These are phyloP conservation scores for Scolopax mira DNA, from an alignment of 2,113 vertebrate species.

Conservation along the genomic window DNA sequence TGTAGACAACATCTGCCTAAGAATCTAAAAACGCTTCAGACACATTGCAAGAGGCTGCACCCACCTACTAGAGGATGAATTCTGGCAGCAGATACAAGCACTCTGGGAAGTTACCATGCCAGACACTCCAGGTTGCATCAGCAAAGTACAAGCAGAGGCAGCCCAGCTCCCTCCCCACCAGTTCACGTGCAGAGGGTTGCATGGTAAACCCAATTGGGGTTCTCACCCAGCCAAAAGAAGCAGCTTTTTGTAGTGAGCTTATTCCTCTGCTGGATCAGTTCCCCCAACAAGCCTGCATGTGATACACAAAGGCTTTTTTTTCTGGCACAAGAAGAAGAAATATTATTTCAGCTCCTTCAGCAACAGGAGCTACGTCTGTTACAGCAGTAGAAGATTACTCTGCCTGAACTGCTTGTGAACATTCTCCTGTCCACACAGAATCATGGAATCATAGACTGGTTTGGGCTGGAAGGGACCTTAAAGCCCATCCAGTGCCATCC, in stretches of 20 bases:
- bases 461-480: no score
- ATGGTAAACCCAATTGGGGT: not conserved
- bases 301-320: not conserved
- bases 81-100: not conserved
- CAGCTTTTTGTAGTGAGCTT: not conserved
- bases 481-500: no score
- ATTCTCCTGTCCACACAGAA: not conserved
- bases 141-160: not conserved
- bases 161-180: not conserved
- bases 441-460: not conserved
- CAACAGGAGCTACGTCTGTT: not conserved
- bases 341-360: not conserved
- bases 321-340: not conserved
- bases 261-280: not conserved
- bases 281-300: not conserved
- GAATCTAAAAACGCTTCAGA: not conserved
- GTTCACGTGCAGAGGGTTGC: not conserved
- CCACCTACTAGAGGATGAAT: not conserved
- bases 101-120: not conserved
- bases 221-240: not conserved
- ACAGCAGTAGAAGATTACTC: not conserved
- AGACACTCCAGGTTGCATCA: not conserved
- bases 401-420: not conserved
- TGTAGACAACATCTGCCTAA: not conserved
- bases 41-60: not conserved